Evolutionary conservation across 2,888 invertebrate genomes (phyloP).

Genomic region (Ceriagrion tenellum): DNA sequence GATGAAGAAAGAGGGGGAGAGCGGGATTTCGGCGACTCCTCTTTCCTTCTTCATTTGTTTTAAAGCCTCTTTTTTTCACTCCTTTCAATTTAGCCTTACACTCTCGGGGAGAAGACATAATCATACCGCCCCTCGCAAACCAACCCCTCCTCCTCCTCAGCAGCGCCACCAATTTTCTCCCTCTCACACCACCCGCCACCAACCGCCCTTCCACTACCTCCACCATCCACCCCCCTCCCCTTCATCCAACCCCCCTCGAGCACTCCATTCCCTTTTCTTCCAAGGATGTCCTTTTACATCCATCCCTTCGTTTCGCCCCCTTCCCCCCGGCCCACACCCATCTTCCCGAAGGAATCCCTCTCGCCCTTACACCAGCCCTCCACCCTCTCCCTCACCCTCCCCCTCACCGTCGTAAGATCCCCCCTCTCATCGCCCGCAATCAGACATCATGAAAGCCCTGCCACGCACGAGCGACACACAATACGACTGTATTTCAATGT

Average conservation of each 20-base stretch:
- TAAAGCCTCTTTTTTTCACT: constrained; percentile 9
- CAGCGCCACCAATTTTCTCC: not conserved
- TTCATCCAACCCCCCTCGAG: not conserved
- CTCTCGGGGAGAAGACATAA: constrained; percentile 13
- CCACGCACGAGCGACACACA: not conserved
- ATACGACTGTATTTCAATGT: not conserved
- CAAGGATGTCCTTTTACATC: not conserved
- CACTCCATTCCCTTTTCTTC: not conserved
- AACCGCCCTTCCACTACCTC: too few relatives aligned
- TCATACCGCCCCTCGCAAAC: not conserved
- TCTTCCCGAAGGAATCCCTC: too few relatives aligned
- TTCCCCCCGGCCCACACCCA: not conserved
- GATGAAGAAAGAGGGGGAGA: not conserved
- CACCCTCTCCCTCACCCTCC: not conserved
- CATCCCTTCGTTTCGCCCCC: not conserved
- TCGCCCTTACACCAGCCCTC: not conserved
- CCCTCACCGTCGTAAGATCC: not conserved
- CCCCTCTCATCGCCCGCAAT: not conserved
- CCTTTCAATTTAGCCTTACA: constrained; percentile 39
- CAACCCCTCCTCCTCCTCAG: not conserved
- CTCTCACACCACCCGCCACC: not conserved
- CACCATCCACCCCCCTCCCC: not conserved
- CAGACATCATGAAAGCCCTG: not conserved
- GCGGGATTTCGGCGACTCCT: not conserved
- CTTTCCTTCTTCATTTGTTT: not conserved